These are phyloP conservation scores for Apodemia duryi DNA, from an alignment of 2,888 invertebrate species.

Conservation along the genomic window DNA sequence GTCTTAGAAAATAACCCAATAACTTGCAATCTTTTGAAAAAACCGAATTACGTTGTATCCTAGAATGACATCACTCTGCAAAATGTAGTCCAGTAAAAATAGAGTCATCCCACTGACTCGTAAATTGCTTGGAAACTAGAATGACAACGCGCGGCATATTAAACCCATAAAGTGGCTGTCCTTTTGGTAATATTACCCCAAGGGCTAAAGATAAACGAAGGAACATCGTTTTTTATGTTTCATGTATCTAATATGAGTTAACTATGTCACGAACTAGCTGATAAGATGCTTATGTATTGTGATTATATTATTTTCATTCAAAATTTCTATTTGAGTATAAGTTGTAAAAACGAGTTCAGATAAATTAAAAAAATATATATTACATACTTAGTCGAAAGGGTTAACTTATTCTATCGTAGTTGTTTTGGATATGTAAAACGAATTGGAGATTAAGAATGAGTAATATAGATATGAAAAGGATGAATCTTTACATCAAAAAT, in stretches of 20 bases:
- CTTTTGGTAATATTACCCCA: conserved; percentile 4
- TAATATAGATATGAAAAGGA: not conserved
- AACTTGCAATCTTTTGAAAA: not conserved
- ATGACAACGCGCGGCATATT: not conserved
- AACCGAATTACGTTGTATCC: not conserved
- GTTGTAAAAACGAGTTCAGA: too few relatives aligned
- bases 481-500: not conserved
- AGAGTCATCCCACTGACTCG: not conserved
- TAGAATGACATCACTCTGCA: not conserved
- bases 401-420: too few relatives aligned
- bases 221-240: conserved; percentile 3
- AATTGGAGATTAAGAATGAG: not conserved
- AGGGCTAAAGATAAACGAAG: conserved; percentile 10
- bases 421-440: too few relatives aligned
- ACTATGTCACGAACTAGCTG: too few relatives aligned
- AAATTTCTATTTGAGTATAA: too few relatives aligned
- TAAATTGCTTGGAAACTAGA: conserved; percentile 10
- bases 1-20: not conserved
- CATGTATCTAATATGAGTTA: not conserved
- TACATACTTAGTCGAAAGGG: too few relatives aligned
- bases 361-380: too few relatives aligned
- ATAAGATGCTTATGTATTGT: too few relatives aligned
- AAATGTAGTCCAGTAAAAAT: not conserved
- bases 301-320: too few relatives aligned
- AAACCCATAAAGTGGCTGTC: conserved; percentile 6